Evolutionary conservation across 2,797 vertebrate genomes (phyloP), one percentile per base, ranked within the genome.

Genomic region (Selene dorsalis): DNA sequence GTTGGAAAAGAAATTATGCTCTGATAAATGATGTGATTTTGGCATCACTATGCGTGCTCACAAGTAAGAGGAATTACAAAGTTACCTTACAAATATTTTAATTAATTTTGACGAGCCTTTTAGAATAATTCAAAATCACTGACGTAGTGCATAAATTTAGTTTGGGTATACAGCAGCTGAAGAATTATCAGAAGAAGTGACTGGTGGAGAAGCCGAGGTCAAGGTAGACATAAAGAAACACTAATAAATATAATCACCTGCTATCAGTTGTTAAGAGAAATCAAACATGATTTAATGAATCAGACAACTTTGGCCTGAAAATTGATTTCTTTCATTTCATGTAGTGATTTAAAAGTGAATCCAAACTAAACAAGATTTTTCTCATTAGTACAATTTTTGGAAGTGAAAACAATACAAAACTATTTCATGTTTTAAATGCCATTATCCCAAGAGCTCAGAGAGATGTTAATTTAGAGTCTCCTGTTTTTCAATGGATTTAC

Each of bases 101-200:
- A 92, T 93, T 87, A 80, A 91, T 91, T 91, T 87, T 87, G 86
- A 91, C 65, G 69, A 80, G 75, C 63, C 69, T 88, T 91, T 89
- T 87, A 84, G 73, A 85, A 84, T 75, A 76, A 84, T 87, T 89
- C 66, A 85, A 82, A 90, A 79, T 81, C 64, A 78, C 28, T 77
- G 82, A 82, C 73, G 67, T 66, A n/a, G 20, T 35, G 78, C 69
- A 81, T 67, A 22, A 73, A 89, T 89, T 78, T 79, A 64, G 57
- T 80, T 82, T 84, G 87, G 77, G 82, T 84, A 67, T 41, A 82
- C 62, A 82, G 71, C 74, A 82, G 75, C 61, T 74, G 63, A 73
- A 88, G 80, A 66, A 73, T 70, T 87, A 87, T 91, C 62, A 87
- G 50, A 80, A 71, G 79, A 79, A 84, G 63, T 73, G 47, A 83